Base-by-base conservation (phyloP, 2,797 vertebrate species). In the Muraenolepis orangiensis region DNA sequence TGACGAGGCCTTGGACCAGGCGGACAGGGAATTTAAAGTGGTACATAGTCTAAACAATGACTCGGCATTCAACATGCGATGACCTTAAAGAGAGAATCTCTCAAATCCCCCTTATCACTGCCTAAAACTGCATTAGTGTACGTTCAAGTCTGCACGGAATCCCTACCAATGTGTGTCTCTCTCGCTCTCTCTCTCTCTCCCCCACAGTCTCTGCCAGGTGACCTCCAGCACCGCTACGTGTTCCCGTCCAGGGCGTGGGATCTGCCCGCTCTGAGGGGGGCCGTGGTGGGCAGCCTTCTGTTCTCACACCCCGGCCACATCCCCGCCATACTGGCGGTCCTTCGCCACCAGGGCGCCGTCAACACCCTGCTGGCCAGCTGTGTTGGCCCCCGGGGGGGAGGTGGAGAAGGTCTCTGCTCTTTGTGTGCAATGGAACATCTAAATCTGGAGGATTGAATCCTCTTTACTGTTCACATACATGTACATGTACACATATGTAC, bases 281-380 rank as follows among this genome's bases (percentile, higher is more conserved):
- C 90, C 0, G 70, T 93, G 28, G 82, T 95, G 84, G 88, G 80
- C 78, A 87, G 87, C 6, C 78, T 97, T 79, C 94, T 94, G 34
- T 96, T 97, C 87, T 93, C 86, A 46, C 93, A 95, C 64, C 94
- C 94, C 0, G 87, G 91, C 28, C 94, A 94, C 0, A 87, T 97
- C 66, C 91, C 94, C 3, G 73, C 74, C 0, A 6, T 96, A 18
- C 88, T 96, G 89, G 90, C 94, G 75, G 74, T 94, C 81, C 92
- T 97, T 38, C 91, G 94, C 1, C 93, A 93, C 74, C 96, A 96
- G 87, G 87, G 93, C 69, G 85, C 80, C 29, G 84, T 91, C 30
- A 97, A 95, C 86, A 85, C 87, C 7, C 90, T 97, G 66, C 87
- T 97, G 77, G 87, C 82, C 67, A 97, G 94, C 92, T 95, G 95